phyloP scores from a whole-genome alignment of 2,113 vertebrate genomes.

The Crotalus horridus region DNA sequence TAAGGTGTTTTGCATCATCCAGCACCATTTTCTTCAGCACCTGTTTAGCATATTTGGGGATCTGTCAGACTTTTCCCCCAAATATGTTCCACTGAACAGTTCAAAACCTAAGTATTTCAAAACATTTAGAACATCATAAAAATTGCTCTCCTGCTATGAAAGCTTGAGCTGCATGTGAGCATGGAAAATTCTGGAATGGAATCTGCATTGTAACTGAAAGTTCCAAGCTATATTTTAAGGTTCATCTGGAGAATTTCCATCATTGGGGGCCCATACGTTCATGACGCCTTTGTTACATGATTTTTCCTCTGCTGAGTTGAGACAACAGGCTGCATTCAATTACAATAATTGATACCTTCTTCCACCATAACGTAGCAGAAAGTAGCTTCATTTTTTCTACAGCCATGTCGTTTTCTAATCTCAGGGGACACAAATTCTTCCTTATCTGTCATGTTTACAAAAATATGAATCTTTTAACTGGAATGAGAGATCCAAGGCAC shows the following conservation, averaged over 20 bases:
- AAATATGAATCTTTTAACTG: not conserved
- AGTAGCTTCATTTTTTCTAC: not conserved
- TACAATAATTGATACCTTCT: not conserved
- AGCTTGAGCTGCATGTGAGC: constrained; percentile 17
- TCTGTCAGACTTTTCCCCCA: constrained; percentile 34
- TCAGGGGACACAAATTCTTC: not conserved
- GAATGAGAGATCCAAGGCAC: not conserved
- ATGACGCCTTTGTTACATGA: not conserved
- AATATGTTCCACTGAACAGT: constrained; percentile 28
- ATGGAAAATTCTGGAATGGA: constrained; percentile 39
- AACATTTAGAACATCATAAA: constrained; percentile 37
- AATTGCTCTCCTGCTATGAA: constrained; percentile 35
- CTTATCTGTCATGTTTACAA: not conserved
- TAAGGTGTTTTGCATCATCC: not conserved
- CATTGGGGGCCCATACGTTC: constrained; percentile 5
- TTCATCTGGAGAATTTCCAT: constrained; percentile 25
- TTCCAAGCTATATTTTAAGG: constrained; percentile 24
- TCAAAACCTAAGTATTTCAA: constrained; percentile 26
- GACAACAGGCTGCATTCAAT: constrained; percentile 22
- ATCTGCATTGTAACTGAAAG: constrained; percentile 2
- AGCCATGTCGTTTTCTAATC: not conserved
- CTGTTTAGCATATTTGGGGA: constrained; percentile 13
- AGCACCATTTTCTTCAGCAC: not conserved
- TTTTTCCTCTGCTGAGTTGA: not conserved
- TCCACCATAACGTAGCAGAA: not conserved